Evolutionary conservation across 2,113 vertebrate genomes (phyloP).

Genomic region (Nothocercus julius): DNA sequence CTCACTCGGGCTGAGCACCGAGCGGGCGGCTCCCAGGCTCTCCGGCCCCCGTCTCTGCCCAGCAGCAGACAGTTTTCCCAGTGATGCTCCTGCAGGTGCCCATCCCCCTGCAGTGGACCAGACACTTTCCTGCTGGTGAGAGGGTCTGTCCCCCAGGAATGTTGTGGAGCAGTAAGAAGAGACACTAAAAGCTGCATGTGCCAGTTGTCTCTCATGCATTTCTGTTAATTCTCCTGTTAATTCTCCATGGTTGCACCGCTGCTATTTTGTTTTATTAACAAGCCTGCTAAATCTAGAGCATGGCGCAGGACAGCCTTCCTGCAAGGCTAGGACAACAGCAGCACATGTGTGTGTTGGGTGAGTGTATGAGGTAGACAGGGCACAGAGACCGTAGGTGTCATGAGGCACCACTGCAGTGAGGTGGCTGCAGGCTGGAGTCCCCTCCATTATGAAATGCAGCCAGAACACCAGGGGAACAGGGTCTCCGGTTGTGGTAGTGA

Average conservation of each 20-base stretch:
- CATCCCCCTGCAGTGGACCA: not conserved
- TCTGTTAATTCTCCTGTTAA: not conserved
- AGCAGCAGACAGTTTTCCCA: not conserved
- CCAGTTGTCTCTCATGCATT: not conserved
- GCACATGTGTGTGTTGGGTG: too few relatives aligned
- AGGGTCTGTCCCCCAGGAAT: not conserved
- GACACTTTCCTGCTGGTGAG: not conserved
- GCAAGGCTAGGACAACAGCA: not conserved
- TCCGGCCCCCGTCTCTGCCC: not conserved
- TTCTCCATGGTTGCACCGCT: not conserved
- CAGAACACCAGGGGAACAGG: not conserved
- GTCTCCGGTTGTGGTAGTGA: not conserved
- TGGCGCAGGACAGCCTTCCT: not conserved
- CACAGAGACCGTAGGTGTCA: accelerated
- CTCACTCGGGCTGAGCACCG: accelerated
- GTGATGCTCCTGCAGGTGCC: not conserved
- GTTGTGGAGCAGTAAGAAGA: not conserved
- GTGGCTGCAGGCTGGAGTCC: accelerated
- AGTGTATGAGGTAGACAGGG: accelerated
- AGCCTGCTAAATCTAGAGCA: not conserved
- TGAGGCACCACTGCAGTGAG: not conserved
- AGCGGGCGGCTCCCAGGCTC: not conserved
- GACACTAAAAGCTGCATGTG: accelerated
- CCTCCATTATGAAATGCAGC: not conserved
- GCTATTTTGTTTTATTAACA: not conserved